These are phyloP conservation scores for Drosophila nigritarsus DNA, from an alignment of 2,888 invertebrate genomes.

Conservation along the genomic window DNA sequence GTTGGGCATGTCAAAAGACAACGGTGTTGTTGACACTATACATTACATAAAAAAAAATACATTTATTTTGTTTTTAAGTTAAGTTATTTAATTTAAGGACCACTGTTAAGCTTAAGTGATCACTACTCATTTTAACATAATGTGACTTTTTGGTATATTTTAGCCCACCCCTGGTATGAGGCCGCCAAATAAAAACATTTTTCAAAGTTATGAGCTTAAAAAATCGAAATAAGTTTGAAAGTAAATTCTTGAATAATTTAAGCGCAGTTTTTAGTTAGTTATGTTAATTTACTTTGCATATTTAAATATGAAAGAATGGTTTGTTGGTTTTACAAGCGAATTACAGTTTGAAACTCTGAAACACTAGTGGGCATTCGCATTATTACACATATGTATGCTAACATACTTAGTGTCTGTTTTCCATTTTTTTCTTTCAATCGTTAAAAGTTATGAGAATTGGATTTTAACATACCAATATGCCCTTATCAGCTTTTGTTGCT, in stretches of 20 bases:
- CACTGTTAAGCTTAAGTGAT: background rate
- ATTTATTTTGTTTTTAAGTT: background rate
- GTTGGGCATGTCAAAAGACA: background rate
- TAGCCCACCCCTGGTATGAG: background rate
- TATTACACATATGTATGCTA: background rate
- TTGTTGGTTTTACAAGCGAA: background rate
- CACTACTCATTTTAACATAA: background rate
- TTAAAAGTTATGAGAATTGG: background rate
- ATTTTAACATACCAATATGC: background rate
- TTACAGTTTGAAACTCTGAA: background rate
- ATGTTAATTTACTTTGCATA: background rate
- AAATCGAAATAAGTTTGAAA: background rate
- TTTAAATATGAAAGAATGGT: background rate
- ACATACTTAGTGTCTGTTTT: background rate
- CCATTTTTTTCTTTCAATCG: background rate
- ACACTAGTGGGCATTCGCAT: background rate
- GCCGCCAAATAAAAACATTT: background rate
- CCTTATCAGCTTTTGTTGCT: background rate
- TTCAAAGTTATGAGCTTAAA: background rate
- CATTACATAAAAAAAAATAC: background rate
- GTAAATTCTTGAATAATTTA: background rate
- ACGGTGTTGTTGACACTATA: background rate
- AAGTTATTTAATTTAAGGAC: background rate
- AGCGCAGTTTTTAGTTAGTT: background rate
- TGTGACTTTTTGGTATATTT: background rate